Base-by-base conservation (phyloP, 2,113 vertebrate genomes). In the Nerophis lumbriciformis region DNA sequence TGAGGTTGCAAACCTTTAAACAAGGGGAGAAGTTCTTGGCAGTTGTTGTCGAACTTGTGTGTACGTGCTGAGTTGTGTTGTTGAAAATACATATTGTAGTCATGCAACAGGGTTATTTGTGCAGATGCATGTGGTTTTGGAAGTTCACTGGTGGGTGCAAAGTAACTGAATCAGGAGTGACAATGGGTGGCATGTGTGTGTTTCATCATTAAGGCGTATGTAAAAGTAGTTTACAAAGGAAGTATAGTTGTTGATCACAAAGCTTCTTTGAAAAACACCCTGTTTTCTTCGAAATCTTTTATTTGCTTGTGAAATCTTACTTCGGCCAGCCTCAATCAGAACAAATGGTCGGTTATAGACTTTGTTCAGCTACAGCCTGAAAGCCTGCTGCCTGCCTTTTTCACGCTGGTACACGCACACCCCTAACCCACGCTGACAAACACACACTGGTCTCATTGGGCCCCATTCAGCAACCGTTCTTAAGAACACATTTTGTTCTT, bases 321-420 rank as follows among this genome's bases (percentile, higher is more conserved):
- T 76, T 63, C 58, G 37, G 59, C 13, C 50, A 66, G 73, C 71
- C 76, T 72, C n/a, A 0, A 16, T 45, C 48, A 53, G 63, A 44
- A 83, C 71, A 78, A 80, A 80, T 59, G 69, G 66, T 48, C 6
- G n/a, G 52, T 80, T 75, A 80, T 82, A 68, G 70, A 76, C 75
- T 83, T 82, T 83, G 68, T 75, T 83, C 63, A 67, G 80, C 13
- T 39, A 53, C 16, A 55, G 66, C 83, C 83, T 80, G 80, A 80
- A 75, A 45, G 10, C 42, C 42, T 48, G 52, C 42, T 48, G 52
- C 59, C 65, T 9, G 63, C 75, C 70, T 70, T 62, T 62, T 68
- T 76, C 75, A 77, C 69, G 6, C 21, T 21, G 58, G 57, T 63
- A 74, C 53, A 65, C 36, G 44, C 39, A 38, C 39, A 63, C 5